These are phyloP conservation scores for Pseudopleuronectes americanus DNA, from an alignment of 2,797 vertebrate genomes.

Conservation along the genomic window DNA sequence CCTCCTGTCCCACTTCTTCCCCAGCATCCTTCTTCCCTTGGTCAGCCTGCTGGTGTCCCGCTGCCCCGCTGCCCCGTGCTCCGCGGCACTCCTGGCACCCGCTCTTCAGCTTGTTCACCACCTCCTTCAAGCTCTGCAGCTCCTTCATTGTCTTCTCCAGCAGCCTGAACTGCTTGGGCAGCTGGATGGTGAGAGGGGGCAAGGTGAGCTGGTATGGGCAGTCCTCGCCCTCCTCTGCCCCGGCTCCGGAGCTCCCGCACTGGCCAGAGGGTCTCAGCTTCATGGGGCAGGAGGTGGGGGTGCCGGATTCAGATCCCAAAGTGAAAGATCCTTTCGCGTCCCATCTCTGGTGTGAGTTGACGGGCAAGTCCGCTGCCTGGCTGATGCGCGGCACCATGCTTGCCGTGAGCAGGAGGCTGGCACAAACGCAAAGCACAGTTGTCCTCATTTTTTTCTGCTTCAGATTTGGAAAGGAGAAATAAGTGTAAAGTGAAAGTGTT, in stretches of 20 bases:
- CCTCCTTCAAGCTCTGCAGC: constrained; percentile 91
- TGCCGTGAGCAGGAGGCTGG: constrained; percentile 78
- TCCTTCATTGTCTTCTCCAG: constrained; percentile 93
- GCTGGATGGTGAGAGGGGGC: constrained; percentile 91
- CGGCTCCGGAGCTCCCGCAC: constrained; percentile 79
- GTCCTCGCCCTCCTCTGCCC: constrained; percentile 81
- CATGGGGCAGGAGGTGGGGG: constrained; percentile 82
- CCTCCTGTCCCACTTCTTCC: constrained; percentile 57
- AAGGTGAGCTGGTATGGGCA: constrained; percentile 92
- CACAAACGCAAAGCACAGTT: constrained; percentile 75
- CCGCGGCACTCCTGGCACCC: constrained; percentile 90
- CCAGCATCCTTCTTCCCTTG: constrained; percentile 80
- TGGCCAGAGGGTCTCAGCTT: constrained; percentile 87
- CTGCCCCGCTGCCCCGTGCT: constrained; percentile 60
- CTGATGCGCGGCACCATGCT: constrained; percentile 17
- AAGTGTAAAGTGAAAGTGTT: constrained; percentile 33
- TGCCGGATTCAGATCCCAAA: constrained; percentile 70
- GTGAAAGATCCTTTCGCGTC: constrained; percentile 65
- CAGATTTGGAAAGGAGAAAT: constrained; percentile 39
- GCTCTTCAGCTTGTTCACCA: constrained; percentile 88
- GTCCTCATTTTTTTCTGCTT: constrained; percentile 83
- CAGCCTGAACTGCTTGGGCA: constrained; percentile 90
- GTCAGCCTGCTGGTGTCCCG: constrained; percentile 84
- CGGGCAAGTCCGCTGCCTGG: constrained; percentile 57
- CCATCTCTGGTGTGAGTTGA: constrained; percentile 72